A percentile compares a stretch with the other conserved stretches of the same genome.
phyloP scores from a whole-genome alignment of 2,113 vertebrate genomes.

The Addax nasomaculatus region DNA sequence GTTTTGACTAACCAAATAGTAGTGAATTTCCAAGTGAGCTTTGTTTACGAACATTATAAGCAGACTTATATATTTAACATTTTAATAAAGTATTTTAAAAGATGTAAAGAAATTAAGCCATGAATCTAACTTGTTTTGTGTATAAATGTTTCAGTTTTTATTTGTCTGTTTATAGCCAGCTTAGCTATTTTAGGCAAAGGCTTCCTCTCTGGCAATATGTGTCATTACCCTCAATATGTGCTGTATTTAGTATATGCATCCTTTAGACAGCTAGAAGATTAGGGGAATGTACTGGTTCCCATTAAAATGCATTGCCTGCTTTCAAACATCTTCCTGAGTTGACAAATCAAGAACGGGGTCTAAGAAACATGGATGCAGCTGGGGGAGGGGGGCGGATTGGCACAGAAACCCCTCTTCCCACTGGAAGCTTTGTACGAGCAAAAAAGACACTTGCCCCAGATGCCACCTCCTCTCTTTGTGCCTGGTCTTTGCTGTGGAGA shows the following conservation, averaged over 20 bases:
- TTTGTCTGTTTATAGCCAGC: neutral
- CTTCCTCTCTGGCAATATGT: neutral
- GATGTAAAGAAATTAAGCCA: constrained; percentile 13
- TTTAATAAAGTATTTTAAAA: neutral
- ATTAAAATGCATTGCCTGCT: neutral
- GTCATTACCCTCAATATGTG: neutral
- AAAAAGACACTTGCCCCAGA: neutral
- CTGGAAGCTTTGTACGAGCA: neutral
- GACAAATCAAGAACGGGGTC: neutral
- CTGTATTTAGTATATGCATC: neutral
- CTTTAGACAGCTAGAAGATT: neutral
- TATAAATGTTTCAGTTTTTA: neutral
- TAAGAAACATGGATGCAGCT: neutral
- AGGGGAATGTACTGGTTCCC: neutral
- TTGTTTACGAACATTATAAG: neutral
- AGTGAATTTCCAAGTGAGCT: neutral
- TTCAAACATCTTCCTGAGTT: neutral
- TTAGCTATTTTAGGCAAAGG: neutral
- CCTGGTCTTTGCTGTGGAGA: neutral
- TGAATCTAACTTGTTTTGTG: neutral
- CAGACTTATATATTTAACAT: neutral
- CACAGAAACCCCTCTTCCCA: neutral
- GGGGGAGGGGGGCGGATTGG: neutral
- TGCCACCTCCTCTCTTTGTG: neutral
- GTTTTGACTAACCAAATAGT: neutral